Conservation (phyloP, 2,797 vertebrate genomes). For the Pangasius sanitwongsei region DNA sequence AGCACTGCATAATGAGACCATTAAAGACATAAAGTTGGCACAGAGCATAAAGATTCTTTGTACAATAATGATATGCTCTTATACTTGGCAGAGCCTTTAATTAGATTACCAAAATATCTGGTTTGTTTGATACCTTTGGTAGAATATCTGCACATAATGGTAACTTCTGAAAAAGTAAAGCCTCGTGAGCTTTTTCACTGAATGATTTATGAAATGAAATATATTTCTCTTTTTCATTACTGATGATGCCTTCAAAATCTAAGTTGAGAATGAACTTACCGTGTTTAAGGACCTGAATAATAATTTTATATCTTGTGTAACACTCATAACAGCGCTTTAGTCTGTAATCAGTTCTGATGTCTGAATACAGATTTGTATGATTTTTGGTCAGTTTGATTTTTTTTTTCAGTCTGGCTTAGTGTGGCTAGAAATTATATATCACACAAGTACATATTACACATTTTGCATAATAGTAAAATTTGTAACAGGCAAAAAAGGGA, state of each 20-base stretch:
- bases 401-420: neutral
- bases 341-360: neutral
- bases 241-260: neutral
- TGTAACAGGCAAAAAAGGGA: neutral
- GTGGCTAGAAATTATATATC: neutral
- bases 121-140: neutral
- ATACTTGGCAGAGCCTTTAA: neutral
- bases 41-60: neutral
- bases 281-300: neutral
- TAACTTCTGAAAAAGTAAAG: neutral
- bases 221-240: neutral
- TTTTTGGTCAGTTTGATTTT: neutral
- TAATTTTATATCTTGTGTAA: neutral
- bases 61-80: neutral
- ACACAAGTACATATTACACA: neutral
- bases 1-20: conserved; percentile 11
- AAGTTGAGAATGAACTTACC: neutral
- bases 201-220: neutral
- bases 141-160: neutral
- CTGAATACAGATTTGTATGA: conserved; percentile 7
- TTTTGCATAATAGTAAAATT: neutral
- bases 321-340: neutral
- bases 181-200: neutral
- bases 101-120: neutral
- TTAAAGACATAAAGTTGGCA: conserved; percentile 16